Conservation (phyloP, 2,888 invertebrate species). For the Andrena trimmerana region DNA sequence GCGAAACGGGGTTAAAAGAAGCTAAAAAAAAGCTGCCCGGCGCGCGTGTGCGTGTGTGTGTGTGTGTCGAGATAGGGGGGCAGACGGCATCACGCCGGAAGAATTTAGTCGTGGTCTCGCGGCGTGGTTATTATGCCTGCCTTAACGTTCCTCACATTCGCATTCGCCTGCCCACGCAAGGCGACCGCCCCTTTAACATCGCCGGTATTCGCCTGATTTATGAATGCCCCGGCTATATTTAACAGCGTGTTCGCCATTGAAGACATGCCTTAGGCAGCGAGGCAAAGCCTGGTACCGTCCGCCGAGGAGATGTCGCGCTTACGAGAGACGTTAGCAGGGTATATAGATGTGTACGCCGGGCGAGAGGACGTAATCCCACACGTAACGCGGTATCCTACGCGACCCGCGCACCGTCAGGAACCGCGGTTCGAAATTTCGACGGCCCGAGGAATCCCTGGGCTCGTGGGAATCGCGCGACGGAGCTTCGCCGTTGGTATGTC, state of each 20-base stretch:
- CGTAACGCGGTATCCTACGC: slow-evolving; percentile 65
- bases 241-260: slow-evolving; percentile 79
- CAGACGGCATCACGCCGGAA: slow-evolving; percentile 58
- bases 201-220: slow-evolving; percentile 80
- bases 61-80: slow-evolving; percentile 10
- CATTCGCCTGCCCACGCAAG: slow-evolving; percentile 75
- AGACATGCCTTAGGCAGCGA: slow-evolving; percentile 77
- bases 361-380: slow-evolving; percentile 67
- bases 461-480: not conserved
- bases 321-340: slow-evolving; percentile 63
- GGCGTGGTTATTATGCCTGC: slow-evolving; percentile 72
- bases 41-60: not conserved
- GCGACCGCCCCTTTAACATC: slow-evolving; percentile 79
- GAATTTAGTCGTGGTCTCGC: slow-evolving; percentile 71
- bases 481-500: slow-evolving; percentile 18
- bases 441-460: slow-evolving; percentile 9
- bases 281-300: slow-evolving; percentile 57
- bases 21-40: slow-evolving; percentile 10
- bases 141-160: slow-evolving; percentile 75
- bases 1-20: slow-evolving; percentile 45
- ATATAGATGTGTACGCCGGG: slow-evolving; percentile 52
- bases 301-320: slow-evolving; percentile 62
- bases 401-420: slow-evolving; percentile 1
- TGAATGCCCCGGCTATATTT: slow-evolving; percentile 79
- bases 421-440: slow-evolving; percentile 47